A percentile compares a stretch with the other conserved stretches of the same genome.
Evolutionary conservation across 1,140 invertebrate genomes (phyloP).

Genomic region (Cydia splendana): DNA sequence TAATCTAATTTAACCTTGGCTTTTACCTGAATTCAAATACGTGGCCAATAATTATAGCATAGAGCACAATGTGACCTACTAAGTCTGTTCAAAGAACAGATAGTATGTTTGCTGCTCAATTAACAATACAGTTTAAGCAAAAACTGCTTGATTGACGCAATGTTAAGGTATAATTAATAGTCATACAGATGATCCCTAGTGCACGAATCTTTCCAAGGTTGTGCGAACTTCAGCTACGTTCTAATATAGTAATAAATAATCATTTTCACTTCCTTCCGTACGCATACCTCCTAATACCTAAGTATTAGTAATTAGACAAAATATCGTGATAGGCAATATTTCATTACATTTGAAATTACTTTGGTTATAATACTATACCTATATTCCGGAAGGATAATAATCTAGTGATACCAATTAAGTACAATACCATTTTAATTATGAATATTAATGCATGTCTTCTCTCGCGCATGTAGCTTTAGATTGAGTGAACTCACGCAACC

Average conservation of each 20-base stretch:
- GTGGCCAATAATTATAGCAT: not conserved
- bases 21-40: not conserved
- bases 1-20: not conserved
- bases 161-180: slow-evolving; percentile 20
- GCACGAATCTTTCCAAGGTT: slow-evolving; percentile 17
- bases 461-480: not conserved
- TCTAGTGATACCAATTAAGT: not conserved
- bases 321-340: not conserved
- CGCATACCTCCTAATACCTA: not conserved
- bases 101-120: not conserved
- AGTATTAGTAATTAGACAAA: not conserved
- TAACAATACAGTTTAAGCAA: slow-evolving; percentile 1
- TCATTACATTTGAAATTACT: not conserved
- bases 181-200: slow-evolving; percentile 14
- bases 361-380: no score
- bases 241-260: slow-evolving; percentile 3
- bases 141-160: slow-evolving; percentile 25
- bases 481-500: not conserved
- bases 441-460: not conserved
- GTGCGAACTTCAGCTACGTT: not conserved
- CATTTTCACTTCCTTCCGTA: slow-evolving; percentile 9
- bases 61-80: not conserved
- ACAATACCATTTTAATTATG: not conserved
- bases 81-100: not conserved
- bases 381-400: no score